These are phyloP conservation scores for Picus viridis DNA, from an alignment of 2,797 vertebrate species.

Conservation along the genomic window DNA sequence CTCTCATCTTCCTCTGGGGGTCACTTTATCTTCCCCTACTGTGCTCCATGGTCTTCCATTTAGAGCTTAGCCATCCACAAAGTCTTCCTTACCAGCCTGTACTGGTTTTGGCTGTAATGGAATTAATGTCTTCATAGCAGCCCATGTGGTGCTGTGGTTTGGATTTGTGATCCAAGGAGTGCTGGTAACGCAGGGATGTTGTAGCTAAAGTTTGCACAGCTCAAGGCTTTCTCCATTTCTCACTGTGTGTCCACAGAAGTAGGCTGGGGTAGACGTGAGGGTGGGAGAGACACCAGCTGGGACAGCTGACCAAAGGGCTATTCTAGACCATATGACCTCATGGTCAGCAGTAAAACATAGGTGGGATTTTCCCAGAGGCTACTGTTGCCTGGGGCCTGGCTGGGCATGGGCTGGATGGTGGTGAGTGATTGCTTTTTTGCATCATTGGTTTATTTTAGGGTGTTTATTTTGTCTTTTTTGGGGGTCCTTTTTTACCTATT, in stretches of 20 bases:
- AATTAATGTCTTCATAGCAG: background rate
- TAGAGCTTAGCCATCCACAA: background rate
- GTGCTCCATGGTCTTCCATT: background rate
- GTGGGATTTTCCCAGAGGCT: background rate
- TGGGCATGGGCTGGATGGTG: background rate
- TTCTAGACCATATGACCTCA: background rate
- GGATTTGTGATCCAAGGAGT: background rate
- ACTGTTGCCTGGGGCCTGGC: background rate
- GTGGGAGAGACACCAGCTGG: background rate
- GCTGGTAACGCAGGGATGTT: background rate
- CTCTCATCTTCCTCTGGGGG: background rate
- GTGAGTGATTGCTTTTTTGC: background rate
- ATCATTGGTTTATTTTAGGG: background rate
- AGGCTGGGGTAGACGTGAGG: background rate
- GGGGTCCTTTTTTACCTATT: background rate
- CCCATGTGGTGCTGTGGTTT: background rate
- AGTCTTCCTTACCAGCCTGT: background rate
- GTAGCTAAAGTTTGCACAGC: background rate
- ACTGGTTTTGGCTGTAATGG: background rate
- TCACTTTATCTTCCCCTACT: background rate
- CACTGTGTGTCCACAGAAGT: background rate
- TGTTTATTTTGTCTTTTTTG: background rate
- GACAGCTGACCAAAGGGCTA: background rate
- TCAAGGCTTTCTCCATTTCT: background rate
- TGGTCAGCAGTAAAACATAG: background rate